Evolutionary conservation across 35 echinoderm and acorn worm genomes (phyloP).

Genomic region (Ophioderma brevispina): DNA sequence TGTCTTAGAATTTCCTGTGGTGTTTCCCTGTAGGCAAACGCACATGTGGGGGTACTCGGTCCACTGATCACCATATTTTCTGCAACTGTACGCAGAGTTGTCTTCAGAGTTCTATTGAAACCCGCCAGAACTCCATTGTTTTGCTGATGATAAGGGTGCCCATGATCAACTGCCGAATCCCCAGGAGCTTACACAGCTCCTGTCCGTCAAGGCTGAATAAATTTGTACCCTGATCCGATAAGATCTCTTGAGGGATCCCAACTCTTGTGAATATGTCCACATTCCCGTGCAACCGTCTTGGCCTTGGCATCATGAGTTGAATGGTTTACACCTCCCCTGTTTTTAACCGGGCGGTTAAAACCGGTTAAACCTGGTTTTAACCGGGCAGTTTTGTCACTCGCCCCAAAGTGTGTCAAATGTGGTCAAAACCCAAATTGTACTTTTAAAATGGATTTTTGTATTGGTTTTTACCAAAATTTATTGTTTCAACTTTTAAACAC

Average conservation of each 20-base stretch:
- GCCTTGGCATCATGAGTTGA: slow-evolving; percentile 25
- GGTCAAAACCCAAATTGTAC: too few species aligned
- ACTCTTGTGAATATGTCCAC: slow-evolving; percentile 13
- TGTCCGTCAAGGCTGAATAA: slow-evolving; percentile 18
- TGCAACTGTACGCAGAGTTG: neutral
- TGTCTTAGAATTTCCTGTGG: too few species aligned
- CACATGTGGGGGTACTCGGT: slow-evolving; percentile 11
- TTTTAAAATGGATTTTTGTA: too few species aligned
- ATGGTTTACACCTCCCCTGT: too few species aligned
- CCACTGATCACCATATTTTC: slow-evolving; percentile 20
- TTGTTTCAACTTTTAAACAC: too few species aligned
- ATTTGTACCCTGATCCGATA: slow-evolving; percentile 52
- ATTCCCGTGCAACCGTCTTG: slow-evolving; percentile 25
- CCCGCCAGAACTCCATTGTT: slow-evolving; percentile 20
- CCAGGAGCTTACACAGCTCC: neutral
- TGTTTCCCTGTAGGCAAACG: slow-evolving; percentile 15
- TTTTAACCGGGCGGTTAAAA: too few species aligned
- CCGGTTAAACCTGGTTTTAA: too few species aligned
- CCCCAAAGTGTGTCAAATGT: too few species aligned
- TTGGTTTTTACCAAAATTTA: too few species aligned
- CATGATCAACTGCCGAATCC: neutral
- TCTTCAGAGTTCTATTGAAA: slow-evolving; percentile 36
- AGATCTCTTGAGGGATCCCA: slow-evolving; percentile 42
- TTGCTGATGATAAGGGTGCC: neutral
- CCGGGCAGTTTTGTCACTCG: too few species aligned